phyloP scores from a whole-genome alignment of 2,888 invertebrate species.

The Mellilla xanthometata region DNA sequence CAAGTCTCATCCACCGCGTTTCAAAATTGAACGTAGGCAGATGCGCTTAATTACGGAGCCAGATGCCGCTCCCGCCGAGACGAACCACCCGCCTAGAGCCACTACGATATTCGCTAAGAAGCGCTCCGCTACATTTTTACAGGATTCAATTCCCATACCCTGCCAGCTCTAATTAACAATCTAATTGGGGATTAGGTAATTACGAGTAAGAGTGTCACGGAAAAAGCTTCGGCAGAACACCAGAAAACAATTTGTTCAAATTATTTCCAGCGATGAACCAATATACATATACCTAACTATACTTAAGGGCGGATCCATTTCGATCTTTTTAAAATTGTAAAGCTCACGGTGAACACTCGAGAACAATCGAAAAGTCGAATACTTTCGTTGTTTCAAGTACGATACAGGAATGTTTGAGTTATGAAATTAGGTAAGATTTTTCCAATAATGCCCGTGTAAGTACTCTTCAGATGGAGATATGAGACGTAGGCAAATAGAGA shows the following conservation, averaged over 20 bases:
- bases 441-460: conserved; percentile 69
- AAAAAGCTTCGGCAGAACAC: conserved; percentile 40
- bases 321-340: background rate
- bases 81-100: conserved; percentile 65
- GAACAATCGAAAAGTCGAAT: conserved; percentile 17
- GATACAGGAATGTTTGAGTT: conserved; percentile 34
- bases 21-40: conserved; percentile 82
- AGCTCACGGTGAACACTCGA: background rate
- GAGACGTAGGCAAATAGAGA: conserved; percentile 74
- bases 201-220: conserved; percentile 49
- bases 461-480: conserved; percentile 64
- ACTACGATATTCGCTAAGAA: conserved; percentile 62
- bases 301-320: background rate
- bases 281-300: conserved; percentile 1
- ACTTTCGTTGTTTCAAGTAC: conserved; percentile 11
- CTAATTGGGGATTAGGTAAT: conserved; percentile 55
- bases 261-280: conserved; percentile 37
- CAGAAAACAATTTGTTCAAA: conserved; percentile 38
- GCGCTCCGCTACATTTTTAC: conserved; percentile 60
- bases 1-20: conserved; percentile 76
- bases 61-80: conserved; percentile 72
- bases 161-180: conserved; percentile 51
- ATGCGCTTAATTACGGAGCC: conserved; percentile 80
- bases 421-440: conserved; percentile 56
- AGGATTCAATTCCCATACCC: conserved; percentile 52